phyloP scores from a whole-genome alignment of 1,140 invertebrate genomes.

The Drosophila hydei region DNA sequence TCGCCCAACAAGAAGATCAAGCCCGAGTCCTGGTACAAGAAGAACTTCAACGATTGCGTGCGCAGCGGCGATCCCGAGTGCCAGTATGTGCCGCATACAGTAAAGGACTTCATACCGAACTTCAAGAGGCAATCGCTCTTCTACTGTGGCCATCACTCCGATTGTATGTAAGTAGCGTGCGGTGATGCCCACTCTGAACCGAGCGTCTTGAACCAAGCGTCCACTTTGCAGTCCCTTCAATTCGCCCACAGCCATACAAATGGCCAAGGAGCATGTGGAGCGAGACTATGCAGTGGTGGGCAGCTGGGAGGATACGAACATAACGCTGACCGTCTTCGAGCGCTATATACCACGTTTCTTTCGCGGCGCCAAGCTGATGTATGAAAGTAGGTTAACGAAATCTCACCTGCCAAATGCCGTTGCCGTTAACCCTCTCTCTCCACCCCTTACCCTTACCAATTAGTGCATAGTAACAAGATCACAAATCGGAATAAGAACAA shows the following conservation, averaged over 20 bases:
- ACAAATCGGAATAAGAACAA: slow-evolving; percentile 82
- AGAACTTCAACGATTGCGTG: slow-evolving; percentile 95
- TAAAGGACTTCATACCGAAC: slow-evolving; percentile 90
- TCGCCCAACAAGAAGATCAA: slow-evolving; percentile 92
- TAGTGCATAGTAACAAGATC: slow-evolving; percentile 70
- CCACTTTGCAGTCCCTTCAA: slow-evolving; percentile 90
- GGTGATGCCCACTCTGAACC: background rate
- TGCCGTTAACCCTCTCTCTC: background rate
- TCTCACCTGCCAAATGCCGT: background rate
- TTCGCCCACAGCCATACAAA: slow-evolving; percentile 91
- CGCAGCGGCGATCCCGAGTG: slow-evolving; percentile 93
- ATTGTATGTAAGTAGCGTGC: slow-evolving; percentile 90
- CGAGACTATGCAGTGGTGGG: slow-evolving; percentile 94
- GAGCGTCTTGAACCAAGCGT: background rate
- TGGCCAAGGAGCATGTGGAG: slow-evolving; percentile 93
- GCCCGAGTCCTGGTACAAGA: slow-evolving; percentile 93
- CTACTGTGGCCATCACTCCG: slow-evolving; percentile 93
- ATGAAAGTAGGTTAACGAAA: slow-evolving; percentile 66
- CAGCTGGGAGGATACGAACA: slow-evolving; percentile 93
- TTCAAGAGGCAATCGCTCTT: slow-evolving; percentile 92
- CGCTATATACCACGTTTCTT: slow-evolving; percentile 93
- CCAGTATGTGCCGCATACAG: slow-evolving; percentile 91
- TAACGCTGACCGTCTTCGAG: slow-evolving; percentile 92
- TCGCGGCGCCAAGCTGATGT: slow-evolving; percentile 86
- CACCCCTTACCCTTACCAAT: background rate